Base-by-base conservation (phyloP, 2,797 vertebrate species). In the Columba guinea region DNA sequence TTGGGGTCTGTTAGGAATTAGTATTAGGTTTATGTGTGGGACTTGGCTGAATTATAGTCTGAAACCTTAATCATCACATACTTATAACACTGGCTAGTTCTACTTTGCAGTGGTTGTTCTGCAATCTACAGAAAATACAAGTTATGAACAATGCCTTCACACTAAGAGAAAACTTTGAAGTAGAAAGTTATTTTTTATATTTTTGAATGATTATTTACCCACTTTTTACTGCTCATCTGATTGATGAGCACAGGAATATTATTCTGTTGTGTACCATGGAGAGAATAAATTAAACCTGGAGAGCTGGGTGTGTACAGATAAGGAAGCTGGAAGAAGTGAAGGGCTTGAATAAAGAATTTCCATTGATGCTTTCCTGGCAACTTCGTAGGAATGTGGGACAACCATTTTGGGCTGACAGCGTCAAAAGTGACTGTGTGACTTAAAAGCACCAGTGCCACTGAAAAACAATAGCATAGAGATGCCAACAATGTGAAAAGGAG, bases 1-100 rank as follows among this genome's bases (percentile, higher is more conserved):
- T 79, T 39, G 80, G 91, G 74, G 44, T 86, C 83, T 91, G 56
- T 52, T 93, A 75, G 41, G 68, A 75, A 84, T 93, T 90, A 89
- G 74, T 82, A 64, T 90, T 82, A 70, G 32, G 59, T 79, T 96
- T 94, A 53, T 91, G 18, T 93, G 60, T 89, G 63, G 59, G 23
- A 17, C 32, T 85, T 87, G 71, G 46, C 62, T 85, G 67, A 77
- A 87, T 53, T 55, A 73, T 39, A 81, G n/a, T 41, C 83, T 91
- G 37, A 90, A 93, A 70, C 37, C 83, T 79, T 91, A 90, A 82
- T 80, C 44, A 74, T 70, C 86, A 81, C 62, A 55, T 82, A 76
- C 80, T 91, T 70, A 73, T 5, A 82, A 39, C 26, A 21, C 46
- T 84, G 82, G 22, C 41, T 86, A 77, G 19, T 76, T 90, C 70